These are phyloP conservation scores for Meteorus sp. DNA, from an alignment of 1,140 invertebrate species.

Conservation along the genomic window DNA sequence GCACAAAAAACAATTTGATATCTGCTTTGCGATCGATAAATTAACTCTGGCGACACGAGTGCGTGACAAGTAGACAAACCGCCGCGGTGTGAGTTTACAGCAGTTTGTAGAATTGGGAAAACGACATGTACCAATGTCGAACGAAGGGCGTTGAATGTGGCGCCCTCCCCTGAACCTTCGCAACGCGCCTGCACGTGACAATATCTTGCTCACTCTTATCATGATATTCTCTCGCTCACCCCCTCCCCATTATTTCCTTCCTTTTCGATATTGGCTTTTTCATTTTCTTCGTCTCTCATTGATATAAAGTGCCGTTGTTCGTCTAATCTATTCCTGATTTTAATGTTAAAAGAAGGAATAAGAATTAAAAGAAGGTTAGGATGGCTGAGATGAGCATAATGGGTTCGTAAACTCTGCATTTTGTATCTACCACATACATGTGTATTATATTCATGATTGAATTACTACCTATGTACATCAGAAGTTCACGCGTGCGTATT, in stretches of 20 bases:
- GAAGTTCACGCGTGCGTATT: not conserved
- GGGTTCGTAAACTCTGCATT: too few relatives aligned
- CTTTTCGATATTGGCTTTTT: too few relatives aligned
- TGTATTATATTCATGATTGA: too few relatives aligned
- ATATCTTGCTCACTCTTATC: not conserved
- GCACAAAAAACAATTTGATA: not conserved
- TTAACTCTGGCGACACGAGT: not conserved
- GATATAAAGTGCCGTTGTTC: too few relatives aligned
- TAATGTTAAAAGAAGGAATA: too few relatives aligned
- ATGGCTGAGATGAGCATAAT: too few relatives aligned
- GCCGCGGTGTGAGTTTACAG: not conserved
- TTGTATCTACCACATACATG: too few relatives aligned
- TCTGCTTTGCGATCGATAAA: not conserved
- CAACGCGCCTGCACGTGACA: conserved; percentile 24
- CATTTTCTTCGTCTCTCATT: too few relatives aligned
- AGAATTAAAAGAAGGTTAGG: too few relatives aligned
- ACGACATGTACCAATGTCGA: conserved; percentile 38
- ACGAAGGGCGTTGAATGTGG: conserved; percentile 42
- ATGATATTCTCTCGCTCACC: not conserved
- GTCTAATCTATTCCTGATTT: too few relatives aligned
- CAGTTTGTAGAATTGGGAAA: conserved; percentile 3
- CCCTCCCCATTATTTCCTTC: not conserved
- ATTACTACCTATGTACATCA: not conserved
- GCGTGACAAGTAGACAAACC: not conserved
- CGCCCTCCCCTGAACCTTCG: conserved; percentile 33